Evolutionary conservation across 2,888 invertebrate genomes (phyloP), one percentile per base, ranked within the genome.

Genomic region (Melieria picta): DNA sequence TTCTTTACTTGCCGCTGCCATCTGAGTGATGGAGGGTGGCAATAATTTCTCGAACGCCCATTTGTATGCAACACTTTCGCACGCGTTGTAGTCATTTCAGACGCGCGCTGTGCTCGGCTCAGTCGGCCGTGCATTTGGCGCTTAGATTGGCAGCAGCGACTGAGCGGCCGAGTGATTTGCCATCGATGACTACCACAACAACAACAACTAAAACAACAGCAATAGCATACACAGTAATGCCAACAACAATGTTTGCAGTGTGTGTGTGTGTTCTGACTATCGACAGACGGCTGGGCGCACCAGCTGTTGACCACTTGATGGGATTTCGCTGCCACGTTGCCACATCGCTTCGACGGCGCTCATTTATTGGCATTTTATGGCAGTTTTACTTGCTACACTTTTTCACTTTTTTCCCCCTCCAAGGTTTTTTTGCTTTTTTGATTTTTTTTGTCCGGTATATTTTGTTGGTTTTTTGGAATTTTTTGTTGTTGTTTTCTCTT

Each of bases 251-350:
- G 30, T 30, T 30, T 60, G 13, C 57, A 58, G 30, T 30, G 30
- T 30, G 30, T 30, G 30, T 30, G 30, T 30, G n/a, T n/a, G n/a
- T n/a, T n/a, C n/a, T n/a, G 30, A 3, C 30, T 30, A 2, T 30
- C 30, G 30, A 30, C 0, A 30, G 30, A 30, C 30, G 30, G 30
- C 30, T 30, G 30, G 3, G 30, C 30, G 30, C 30, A 30, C 30
- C 75, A 71, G 66, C 74, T 77, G 78, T 74, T 79, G 79, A 79
- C 79, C 78, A 77, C 74, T 76, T 79, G 77, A 79, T 79, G 77
- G 76, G 64, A 72, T 79, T 77, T 76, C 74, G 76, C 72, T 71
- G 75, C 55, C 46, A 57, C 13, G 11, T 9, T 48, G 67, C 13
- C 52, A 50, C 50, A 60, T 52, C 60, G 60, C 67, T 60, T 50